phyloP scores from a whole-genome alignment of 2,797 vertebrate species.

The Pterois miles region DNA sequence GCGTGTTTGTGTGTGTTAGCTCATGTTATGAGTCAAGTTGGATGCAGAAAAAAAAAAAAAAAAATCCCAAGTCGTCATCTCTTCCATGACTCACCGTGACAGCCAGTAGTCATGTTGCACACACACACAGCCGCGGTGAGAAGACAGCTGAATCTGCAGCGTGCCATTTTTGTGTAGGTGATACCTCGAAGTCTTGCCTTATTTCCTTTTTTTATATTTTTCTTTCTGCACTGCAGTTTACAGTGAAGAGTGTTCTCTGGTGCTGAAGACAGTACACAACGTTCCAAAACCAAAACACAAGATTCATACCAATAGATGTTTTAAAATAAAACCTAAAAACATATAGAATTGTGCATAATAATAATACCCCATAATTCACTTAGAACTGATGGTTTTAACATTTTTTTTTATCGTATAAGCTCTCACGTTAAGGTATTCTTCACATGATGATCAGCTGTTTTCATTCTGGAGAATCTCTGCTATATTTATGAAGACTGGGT shows the following conservation, averaged over 20 bases:
- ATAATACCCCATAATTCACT: neutral
- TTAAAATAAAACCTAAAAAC: too few relatives aligned
- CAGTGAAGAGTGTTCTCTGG: neutral
- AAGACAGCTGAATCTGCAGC: conserved; percentile 8
- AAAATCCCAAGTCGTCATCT: neutral
- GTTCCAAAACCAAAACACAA: neutral
- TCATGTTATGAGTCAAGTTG: conserved; percentile 17
- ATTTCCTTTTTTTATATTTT: neutral
- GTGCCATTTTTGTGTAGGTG: neutral
- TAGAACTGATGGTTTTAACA: neutral
- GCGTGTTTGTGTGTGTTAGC: neutral
- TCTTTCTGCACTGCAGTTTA: neutral
- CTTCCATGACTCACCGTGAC: conserved; percentile 20
- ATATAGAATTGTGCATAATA: too few relatives aligned
- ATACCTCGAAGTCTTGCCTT: neutral
- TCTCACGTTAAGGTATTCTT: too few relatives aligned
- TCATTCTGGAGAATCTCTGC: too few relatives aligned
- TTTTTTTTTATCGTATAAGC: neutral
- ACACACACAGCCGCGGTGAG: neutral
- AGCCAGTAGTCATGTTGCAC: conserved; percentile 11
- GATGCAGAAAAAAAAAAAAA: conserved; percentile 2
- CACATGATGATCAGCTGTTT: too few relatives aligned
- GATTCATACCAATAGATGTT: too few relatives aligned
- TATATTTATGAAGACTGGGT: neutral
- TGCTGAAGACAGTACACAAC: neutral